Conservation (phyloP, 2,113 vertebrate species). For the Xiphophorus couchianus region DNA sequence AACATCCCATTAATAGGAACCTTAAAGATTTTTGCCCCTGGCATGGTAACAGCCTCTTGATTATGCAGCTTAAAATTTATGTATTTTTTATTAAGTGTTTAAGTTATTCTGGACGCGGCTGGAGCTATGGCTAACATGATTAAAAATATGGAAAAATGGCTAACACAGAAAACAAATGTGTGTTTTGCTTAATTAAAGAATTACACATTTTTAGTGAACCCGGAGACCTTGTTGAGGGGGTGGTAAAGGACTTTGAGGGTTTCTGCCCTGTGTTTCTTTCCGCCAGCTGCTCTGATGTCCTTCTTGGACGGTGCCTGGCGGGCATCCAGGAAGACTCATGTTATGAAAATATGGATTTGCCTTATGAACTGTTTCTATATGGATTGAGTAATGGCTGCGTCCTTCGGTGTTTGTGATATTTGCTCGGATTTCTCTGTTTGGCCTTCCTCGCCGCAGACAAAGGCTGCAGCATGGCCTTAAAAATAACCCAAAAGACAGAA, state of each 20-base stretch:
- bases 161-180: background rate
- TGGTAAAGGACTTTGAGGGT: background rate
- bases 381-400: background rate
- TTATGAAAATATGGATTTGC: slow-evolving; percentile 36
- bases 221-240: slow-evolving; percentile 11
- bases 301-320: slow-evolving; percentile 14
- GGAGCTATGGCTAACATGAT: background rate
- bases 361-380: slow-evolving; percentile 21
- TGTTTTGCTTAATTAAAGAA: background rate
- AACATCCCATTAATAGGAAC: slow-evolving; percentile 32
- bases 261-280: slow-evolving; percentile 10
- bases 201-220: background rate
- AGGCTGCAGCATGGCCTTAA: background rate
- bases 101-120: background rate
- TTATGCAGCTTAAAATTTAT: slow-evolving; percentile 8
- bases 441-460: too few species aligned
- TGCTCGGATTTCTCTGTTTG: background rate
- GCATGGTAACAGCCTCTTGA: slow-evolving; percentile 1
- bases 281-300: slow-evolving; percentile 12
- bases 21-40: slow-evolving; percentile 19
- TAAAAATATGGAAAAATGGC: background rate
- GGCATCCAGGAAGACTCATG: slow-evolving; percentile 27
- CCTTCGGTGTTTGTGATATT: background rate
- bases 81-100: background rate
- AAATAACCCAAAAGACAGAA: background rate